These are phyloP conservation scores for Sympetrum striolatum DNA, from an alignment of 2,888 invertebrate genomes.

Conservation along the genomic window DNA sequence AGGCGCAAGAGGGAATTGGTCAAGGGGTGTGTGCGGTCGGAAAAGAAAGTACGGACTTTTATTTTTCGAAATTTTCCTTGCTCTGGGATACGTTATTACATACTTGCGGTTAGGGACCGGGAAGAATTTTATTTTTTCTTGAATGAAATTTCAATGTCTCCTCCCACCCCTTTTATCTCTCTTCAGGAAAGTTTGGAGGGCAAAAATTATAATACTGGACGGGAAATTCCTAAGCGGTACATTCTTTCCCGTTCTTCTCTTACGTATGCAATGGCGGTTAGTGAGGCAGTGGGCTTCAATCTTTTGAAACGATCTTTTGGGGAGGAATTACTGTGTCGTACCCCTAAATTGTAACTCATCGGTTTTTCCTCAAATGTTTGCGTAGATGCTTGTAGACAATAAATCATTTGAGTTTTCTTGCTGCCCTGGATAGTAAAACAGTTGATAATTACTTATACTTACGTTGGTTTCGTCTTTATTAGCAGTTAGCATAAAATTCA, in stretches of 20 bases:
- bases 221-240: background rate
- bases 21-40: background rate
- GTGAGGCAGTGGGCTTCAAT: background rate
- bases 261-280: background rate
- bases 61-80: background rate
- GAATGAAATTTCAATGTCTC: conserved; percentile 11
- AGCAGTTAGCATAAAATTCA: no score
- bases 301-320: background rate
- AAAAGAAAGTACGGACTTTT: background rate
- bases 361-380: no score
- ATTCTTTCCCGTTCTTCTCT: background rate
- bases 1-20: background rate
- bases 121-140: background rate
- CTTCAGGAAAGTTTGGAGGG: background rate
- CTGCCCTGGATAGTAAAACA: no score
- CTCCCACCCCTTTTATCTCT: background rate
- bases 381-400: no score
- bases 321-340: background rate
- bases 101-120: background rate
- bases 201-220: background rate
- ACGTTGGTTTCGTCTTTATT: no score
- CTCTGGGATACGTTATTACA: background rate
- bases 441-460: no score
- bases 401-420: no score
- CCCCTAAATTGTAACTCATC: no score